Evolutionary conservation across 1,140 invertebrate species (phyloP), one percentile per base, ranked within the genome.

Genomic region (Sarcophaga peregrina): DNA sequence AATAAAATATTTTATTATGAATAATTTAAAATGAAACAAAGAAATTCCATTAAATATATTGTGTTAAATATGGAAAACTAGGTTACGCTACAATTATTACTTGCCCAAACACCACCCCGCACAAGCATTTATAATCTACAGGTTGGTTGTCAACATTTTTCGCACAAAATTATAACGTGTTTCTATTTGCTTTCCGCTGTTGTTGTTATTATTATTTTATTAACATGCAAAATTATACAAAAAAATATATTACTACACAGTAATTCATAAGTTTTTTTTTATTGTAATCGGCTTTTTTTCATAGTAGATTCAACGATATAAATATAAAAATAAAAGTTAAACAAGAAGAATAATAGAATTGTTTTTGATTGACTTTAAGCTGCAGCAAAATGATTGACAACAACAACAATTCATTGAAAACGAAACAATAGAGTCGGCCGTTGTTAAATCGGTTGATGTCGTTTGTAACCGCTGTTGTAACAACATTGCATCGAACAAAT

Each of bases 281-380:
- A 37, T 37, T 37, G 25, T 37, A 37, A 37, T 37, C 25, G 25
- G 4, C 4, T 37, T 37, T 37, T 37, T 37, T 2, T 37, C 4
- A 37, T 37, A 37, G 25, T 4, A 37, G 25, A n/a, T 58, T 13
- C 11, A 58, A 58, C n/a, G 15, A 58, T n/a, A 13, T 1, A 37
- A 37, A 37, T 1, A 37, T 2, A 37, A n/a, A 58, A 7, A 58
- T 13, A 58, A 58, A 58, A 58, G n/a, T 13, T n/a, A 58, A 58
- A 58, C 54, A 58, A 58, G n/a, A 58, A 58, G 54, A 58, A 58
- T 15, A 58, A 37, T 37, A 37, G n/a, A 58, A 58, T 58, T 58
- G 54, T 58, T 58, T 58, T 58, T 58, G 54, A 58, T 58, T 58
- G 54, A 58, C 54, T 58, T 58, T 15, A 58, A 58, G 54, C 54